Evolutionary conservation across 2,888 invertebrate genomes (phyloP).

Genomic region (Sialis lutaria): DNA sequence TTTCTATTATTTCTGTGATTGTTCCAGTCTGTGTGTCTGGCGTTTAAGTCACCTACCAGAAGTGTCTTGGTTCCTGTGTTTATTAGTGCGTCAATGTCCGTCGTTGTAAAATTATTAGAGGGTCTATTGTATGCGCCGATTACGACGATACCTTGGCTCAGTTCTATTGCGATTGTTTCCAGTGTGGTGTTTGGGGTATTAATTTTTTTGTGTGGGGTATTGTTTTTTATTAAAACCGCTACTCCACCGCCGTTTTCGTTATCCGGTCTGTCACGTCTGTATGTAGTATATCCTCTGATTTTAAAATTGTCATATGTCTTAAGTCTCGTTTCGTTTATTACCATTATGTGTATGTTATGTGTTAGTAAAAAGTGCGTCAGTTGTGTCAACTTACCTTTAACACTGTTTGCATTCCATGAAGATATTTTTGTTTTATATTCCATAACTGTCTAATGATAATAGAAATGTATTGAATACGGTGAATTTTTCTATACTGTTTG

Average conservation of each 20-base stretch:
- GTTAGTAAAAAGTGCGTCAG: not conserved
- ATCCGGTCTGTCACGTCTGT: slow-evolving; percentile 9
- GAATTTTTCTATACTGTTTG: not conserved
- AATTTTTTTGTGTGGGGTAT: not conserved
- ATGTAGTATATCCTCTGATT: slow-evolving; percentile 10
- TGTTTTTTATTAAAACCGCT: slow-evolving; percentile 4
- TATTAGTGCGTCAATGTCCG: slow-evolving; percentile 9
- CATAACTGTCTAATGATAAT: not conserved
- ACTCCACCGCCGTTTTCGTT: slow-evolving; percentile 9
- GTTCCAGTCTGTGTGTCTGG: slow-evolving; percentile 5
- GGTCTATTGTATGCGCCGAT: slow-evolving; percentile 3
- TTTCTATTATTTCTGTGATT: slow-evolving; percentile 10
- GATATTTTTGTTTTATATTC: slow-evolving; percentile 8
- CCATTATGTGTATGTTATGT: not conserved
- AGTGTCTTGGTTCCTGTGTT: slow-evolving; percentile 9
- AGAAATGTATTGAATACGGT: not conserved
- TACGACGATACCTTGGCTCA: slow-evolving; percentile 7
- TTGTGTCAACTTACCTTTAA: no score
- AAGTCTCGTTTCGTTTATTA: slow-evolving; percentile 8
- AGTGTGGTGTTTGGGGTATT: slow-evolving; percentile 1
- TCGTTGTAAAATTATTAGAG: slow-evolving; percentile 5
- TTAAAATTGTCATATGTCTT: no score
- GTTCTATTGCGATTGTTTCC: slow-evolving; percentile 9
- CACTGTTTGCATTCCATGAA: not conserved
- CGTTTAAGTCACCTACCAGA: no score